Base-by-base conservation (phyloP, 2,888 invertebrate species). In the Cephus runcator region DNA sequence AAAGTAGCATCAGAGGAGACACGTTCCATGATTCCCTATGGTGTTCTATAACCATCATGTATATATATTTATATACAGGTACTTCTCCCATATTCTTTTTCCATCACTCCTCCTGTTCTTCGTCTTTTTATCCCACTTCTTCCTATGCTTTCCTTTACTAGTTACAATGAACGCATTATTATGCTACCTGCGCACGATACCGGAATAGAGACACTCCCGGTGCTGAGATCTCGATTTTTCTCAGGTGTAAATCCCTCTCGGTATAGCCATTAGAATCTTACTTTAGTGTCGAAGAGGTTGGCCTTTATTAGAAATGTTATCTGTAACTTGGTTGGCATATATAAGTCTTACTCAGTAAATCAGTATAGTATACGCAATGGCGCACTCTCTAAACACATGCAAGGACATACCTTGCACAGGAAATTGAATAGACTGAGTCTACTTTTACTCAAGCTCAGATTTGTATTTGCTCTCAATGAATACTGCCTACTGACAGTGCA, bases 111-210 rank as follows among this genome's bases (percentile, higher is more conserved):
- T 56, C 56, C 15, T 2, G 23, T 23, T 56, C 56, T 9, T 56
- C 56, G 23, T 56, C 56, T 23, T 40, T 15, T 40, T 56, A 23
- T 56, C 23, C 56, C 56, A 56, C 56, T 56, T 56, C 56, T 56
- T 56, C 23, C 56, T 23, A 56, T 56, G 23, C 56, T 56, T 56
- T 56, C 56, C 56, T 56, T 56, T 56, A 23, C 56, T 56, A 56
- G 56, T 23, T 56, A 73, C 76, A 83, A 74, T 75, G 73, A 73
- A 79, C 78, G 69, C 81, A 83, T 85, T 86, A 85, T 84, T 87
- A 87, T 85, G 85, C 85, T 79, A 81, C 81, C 83, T 82, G 83
- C 81, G 80, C 83, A 77, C 81, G 73, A 69, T 69, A 79, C 83
- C 83, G 81, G 82, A 83, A 85, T 86, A 83, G 81, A 81, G 76